Percentiles rank a stretch among this genome's conserved stretches.
Evolutionary conservation across 2,888 invertebrate genomes (phyloP).

Genomic region (Euproctis similis): DNA sequence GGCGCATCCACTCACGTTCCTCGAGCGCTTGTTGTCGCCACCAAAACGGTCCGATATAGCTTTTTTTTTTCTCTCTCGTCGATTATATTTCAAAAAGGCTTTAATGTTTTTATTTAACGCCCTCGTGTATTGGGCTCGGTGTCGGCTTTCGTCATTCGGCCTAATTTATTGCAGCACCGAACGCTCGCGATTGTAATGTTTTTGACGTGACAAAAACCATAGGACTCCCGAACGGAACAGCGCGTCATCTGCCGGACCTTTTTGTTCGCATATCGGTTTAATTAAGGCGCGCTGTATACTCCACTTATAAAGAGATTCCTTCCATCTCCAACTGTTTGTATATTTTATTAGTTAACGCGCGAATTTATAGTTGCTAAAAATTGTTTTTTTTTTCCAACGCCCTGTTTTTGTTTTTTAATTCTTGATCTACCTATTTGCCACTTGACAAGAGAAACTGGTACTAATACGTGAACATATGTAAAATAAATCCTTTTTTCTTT

Average conservation of each 20-base stretch:
- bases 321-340: too few relatives aligned
- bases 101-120: slow-evolving; percentile 75
- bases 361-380: too few relatives aligned
- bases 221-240: slow-evolving; percentile 32
- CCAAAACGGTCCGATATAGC: slow-evolving; percentile 66
- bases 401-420: too few relatives aligned
- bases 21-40: slow-evolving; percentile 44
- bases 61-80: slow-evolving; percentile 62
- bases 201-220: slow-evolving; percentile 60
- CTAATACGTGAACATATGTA: too few relatives aligned
- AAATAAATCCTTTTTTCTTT: too few relatives aligned
- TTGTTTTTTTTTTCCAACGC: too few relatives aligned
- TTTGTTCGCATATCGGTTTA: slow-evolving; percentile 62
- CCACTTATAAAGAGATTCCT: slow-evolving; percentile 7
- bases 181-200: slow-evolving; percentile 53
- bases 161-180: slow-evolving; percentile 67
- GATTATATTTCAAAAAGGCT: slow-evolving; percentile 67
- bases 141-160: slow-evolving; percentile 63
- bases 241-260: slow-evolving; percentile 48
- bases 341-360: too few relatives aligned
- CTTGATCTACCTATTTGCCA: too few relatives aligned
- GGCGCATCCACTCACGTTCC: slow-evolving; percentile 39
- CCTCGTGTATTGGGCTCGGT: slow-evolving; percentile 61
- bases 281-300: slow-evolving; percentile 45
- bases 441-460: too few relatives aligned